Conservation (phyloP, 1,140 invertebrate species). For the Palaemon carinicauda region DNA sequence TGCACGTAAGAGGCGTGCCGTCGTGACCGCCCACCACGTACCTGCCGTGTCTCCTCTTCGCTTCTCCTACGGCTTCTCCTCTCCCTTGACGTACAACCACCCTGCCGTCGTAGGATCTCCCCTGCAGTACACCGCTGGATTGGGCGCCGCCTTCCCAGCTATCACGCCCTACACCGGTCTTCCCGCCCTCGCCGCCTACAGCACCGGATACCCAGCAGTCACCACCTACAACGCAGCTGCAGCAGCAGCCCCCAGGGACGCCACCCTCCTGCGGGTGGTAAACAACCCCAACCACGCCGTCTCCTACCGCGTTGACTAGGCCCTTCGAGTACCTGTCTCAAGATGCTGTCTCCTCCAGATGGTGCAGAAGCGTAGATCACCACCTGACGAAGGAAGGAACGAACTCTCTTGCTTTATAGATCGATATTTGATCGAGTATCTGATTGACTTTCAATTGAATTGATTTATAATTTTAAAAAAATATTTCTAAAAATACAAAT, state of each 20-base stretch:
- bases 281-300: constrained; percentile 44
- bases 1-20: constrained; percentile 16
- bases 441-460: no score
- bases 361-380: no score
- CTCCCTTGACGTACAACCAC: neutral
- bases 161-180: neutral
- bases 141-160: neutral
- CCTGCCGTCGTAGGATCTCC: neutral
- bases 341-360: neutral
- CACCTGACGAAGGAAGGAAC: no score
- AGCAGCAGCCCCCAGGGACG: neutral
- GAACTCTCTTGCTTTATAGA: no score
- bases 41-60: neutral
- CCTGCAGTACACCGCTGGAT: neutral
- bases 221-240: neutral
- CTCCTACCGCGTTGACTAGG: constrained; percentile 42
- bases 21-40: neutral
- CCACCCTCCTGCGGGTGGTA: constrained; percentile 7
- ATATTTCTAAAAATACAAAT: no score
- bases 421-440: neutral
- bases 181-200: no score
- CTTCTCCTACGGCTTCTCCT: neutral
- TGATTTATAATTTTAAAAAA: no score
- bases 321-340: neutral
- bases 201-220: no score